Percentiles rank a stretch among this genome's conserved stretches.
Evolutionary conservation across 2,888 invertebrate genomes (phyloP).

Genomic region (Machimus atricapillus): DNA sequence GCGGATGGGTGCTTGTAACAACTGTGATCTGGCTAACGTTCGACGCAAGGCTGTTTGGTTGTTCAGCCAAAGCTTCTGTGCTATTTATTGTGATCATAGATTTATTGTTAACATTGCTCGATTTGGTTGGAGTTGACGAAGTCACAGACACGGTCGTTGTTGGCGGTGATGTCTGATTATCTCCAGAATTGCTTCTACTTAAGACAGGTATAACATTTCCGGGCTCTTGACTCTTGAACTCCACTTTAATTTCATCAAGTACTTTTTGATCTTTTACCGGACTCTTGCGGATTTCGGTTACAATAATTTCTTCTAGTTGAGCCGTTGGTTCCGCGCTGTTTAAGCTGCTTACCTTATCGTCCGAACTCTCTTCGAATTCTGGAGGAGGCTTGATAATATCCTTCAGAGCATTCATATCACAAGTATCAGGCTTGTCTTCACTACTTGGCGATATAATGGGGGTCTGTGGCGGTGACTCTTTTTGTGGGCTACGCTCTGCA

Average conservation of each 20-base stretch:
- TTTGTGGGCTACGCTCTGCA: background rate
- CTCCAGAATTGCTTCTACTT: slow-evolving; percentile 53
- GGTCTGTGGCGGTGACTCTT: slow-evolving; percentile 49
- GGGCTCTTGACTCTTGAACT: slow-evolving; percentile 49
- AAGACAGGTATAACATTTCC: slow-evolving; percentile 50
- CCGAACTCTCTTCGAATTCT: slow-evolving; percentile 49
- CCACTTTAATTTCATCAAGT: slow-evolving; percentile 48
- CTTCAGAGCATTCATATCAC: slow-evolving; percentile 15
- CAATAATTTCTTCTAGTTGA: slow-evolving; percentile 29
- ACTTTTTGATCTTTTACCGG: slow-evolving; percentile 22
- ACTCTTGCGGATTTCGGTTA: slow-evolving; percentile 17
- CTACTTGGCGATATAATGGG: slow-evolving; percentile 53
- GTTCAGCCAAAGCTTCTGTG: slow-evolving; percentile 64
- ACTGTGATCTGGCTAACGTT: slow-evolving; percentile 80
- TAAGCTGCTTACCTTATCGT: background rate
- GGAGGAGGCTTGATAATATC: slow-evolving; percentile 51
- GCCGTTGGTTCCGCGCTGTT: background rate
- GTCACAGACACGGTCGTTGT: slow-evolving; percentile 47
- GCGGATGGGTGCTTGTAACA: slow-evolving; percentile 81
- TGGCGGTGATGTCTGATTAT: slow-evolving; percentile 45
- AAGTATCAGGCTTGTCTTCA: slow-evolving; percentile 38
- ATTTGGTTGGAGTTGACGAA: slow-evolving; percentile 39
- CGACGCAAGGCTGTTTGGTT: slow-evolving; percentile 77
- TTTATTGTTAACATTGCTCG: slow-evolving; percentile 48
- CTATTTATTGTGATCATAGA: slow-evolving; percentile 51